Percentiles rank a stretch among this genome's conserved stretches.
phyloP scores from a whole-genome alignment of 2,797 vertebrate genomes.

The Coregonus sp. region DNA sequence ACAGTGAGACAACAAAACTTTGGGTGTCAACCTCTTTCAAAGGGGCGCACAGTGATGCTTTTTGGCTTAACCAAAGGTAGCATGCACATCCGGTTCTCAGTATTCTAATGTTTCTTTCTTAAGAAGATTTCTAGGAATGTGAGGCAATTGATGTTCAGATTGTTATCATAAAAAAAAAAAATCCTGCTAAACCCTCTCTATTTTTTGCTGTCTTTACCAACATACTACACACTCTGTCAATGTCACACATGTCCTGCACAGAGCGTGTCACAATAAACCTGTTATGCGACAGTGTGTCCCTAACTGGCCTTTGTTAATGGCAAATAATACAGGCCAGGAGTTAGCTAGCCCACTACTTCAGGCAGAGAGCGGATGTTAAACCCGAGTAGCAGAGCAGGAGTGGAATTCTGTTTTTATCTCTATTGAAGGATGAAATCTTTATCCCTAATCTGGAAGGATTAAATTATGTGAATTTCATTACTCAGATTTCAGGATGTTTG shows the following conservation, averaged over 20 bases:
- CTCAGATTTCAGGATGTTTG: conserved; percentile 30
- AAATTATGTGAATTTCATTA: conserved; percentile 6
- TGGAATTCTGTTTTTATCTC: not conserved
- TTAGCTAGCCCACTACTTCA: not conserved
- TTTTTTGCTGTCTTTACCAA: conserved; percentile 37
- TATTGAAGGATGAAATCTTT: not conserved
- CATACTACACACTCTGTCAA: conserved; percentile 11
- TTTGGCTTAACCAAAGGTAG: conserved; percentile 40
- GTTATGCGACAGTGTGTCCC: not conserved
- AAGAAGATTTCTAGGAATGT: conserved; percentile 76
- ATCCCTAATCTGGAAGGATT: not conserved
- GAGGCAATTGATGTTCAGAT: conserved; percentile 52
- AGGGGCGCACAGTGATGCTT: conserved; percentile 59
- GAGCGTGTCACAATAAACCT: conserved; percentile 2
- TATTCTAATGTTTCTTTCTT: conserved; percentile 64
- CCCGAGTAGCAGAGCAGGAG: not conserved
- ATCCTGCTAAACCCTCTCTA: conserved; percentile 10
- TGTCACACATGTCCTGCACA: not conserved
- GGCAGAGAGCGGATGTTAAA: not conserved
- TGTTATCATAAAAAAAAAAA: conserved; percentile 12
- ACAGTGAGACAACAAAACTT: conserved; percentile 15
- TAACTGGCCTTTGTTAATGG: conserved; percentile 18
- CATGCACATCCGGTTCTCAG: conserved; percentile 73
- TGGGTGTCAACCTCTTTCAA: conserved; percentile 47
- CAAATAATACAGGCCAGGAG: conserved; percentile 6